Evolutionary conservation across 2,113 vertebrate genomes (phyloP).

Genomic region (Hymenochirus boettgeri): DNA sequence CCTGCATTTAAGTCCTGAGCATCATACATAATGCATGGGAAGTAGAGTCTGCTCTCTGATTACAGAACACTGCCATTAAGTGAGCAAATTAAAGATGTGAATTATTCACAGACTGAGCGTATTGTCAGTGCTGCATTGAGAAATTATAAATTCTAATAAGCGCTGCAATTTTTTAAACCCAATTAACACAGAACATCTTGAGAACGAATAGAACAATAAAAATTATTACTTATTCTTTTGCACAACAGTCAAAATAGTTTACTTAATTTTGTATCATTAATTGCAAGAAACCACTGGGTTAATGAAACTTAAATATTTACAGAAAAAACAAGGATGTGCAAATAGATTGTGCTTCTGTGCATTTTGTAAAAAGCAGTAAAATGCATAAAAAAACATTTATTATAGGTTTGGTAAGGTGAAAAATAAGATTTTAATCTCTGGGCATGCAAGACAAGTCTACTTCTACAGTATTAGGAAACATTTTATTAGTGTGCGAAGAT

Average conservation of each 20-base stretch:
- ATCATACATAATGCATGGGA: slow-evolving; percentile 85
- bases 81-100: slow-evolving; percentile 87
- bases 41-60: slow-evolving; percentile 81
- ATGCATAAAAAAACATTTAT: background rate
- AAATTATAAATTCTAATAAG: slow-evolving; percentile 89
- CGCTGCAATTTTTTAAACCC: slow-evolving; percentile 84
- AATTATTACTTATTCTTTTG: slow-evolving; percentile 82
- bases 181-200: slow-evolving; percentile 83
- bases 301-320: slow-evolving; percentile 66
- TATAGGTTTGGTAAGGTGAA: background rate
- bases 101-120: slow-evolving; percentile 84
- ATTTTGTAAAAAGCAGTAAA: too few species aligned
- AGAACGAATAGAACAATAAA: slow-evolving; percentile 84
- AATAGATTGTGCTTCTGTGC: slow-evolving; percentile 30
- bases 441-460: slow-evolving; percentile 51
- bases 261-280: slow-evolving; percentile 78
- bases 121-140: slow-evolving; percentile 81
- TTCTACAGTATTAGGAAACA: slow-evolving; percentile 44
- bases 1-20: slow-evolving; percentile 81
- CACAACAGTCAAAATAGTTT: slow-evolving; percentile 80
- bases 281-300: slow-evolving; percentile 60
- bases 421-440: slow-evolving; percentile 43
- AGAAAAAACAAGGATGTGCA: slow-evolving; percentile 56
- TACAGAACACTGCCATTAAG: slow-evolving; percentile 85
- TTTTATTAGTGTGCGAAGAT: slow-evolving; percentile 44